Evolutionary conservation across 2,797 vertebrate genomes (phyloP).

Genomic region (Heteromormyrus szaboi): DNA sequence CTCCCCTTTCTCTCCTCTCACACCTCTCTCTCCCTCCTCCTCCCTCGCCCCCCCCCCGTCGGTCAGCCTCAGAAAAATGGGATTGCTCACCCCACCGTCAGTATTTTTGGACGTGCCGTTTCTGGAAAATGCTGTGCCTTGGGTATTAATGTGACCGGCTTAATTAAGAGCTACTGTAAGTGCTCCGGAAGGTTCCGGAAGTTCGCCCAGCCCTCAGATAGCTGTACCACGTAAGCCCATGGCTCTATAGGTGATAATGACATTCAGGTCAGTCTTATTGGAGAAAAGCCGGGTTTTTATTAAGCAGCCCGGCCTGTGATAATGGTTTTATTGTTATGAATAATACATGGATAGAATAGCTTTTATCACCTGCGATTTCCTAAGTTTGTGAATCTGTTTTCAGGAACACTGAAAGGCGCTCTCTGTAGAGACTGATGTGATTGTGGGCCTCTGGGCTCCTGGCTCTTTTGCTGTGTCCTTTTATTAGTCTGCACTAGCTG

Average conservation of each 20-base stretch:
- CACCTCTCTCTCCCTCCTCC: background rate
- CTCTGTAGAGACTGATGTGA: background rate
- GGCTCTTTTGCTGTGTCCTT: background rate
- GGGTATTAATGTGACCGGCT: conserved; percentile 57
- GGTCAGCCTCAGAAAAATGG: background rate
- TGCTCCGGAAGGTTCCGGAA: background rate
- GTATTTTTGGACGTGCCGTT: conserved; percentile 42
- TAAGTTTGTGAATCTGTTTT: conserved; percentile 6
- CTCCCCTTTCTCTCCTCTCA: background rate
- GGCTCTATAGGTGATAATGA: conserved; percentile 29
- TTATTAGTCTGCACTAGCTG: background rate
- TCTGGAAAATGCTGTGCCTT: conserved; percentile 50
- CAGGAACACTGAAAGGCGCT: background rate
- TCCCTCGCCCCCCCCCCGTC: background rate
- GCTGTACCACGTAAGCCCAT: background rate
- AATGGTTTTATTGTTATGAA: conserved; percentile 57
- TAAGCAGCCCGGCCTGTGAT: conserved; percentile 45
- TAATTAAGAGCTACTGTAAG: conserved; percentile 54
- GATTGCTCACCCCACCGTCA: background rate
- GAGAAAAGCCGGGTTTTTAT: conserved; percentile 25
- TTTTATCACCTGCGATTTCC: conserved; percentile 25
- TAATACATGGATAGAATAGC: conserved; percentile 46
- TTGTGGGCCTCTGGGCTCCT: background rate
- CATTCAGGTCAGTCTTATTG: conserved; percentile 45
- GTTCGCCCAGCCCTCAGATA: background rate